Percentiles rank a stretch among this genome's conserved stretches.
Evolutionary conservation across 2,888 invertebrate genomes (phyloP).

Genomic region (Hartigia nigra): DNA sequence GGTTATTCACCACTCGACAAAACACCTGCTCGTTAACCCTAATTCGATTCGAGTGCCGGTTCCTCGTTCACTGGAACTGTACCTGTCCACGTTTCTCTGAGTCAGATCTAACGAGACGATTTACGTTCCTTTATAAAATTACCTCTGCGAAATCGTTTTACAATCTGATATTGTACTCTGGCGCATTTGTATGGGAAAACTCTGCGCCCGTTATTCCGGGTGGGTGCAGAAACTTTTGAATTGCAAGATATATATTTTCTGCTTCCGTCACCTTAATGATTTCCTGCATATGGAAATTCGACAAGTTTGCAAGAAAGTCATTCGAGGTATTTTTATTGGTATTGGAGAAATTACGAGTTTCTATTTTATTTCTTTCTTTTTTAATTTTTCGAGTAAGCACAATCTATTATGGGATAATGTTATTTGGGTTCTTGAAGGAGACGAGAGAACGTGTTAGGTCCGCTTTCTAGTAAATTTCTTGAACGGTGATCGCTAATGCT

Average conservation of each 20-base stretch:
- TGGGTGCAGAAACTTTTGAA: neutral
- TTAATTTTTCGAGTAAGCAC: too few relatives aligned
- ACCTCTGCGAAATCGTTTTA: neutral
- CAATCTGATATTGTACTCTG: neutral
- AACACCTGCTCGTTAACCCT: conserved; percentile 14
- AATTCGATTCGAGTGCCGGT: conserved; percentile 4
- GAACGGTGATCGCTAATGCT: neutral
- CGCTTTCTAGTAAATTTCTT: neutral
- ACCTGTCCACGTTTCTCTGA: neutral
- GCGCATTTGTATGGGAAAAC: neutral
- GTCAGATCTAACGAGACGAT: neutral
- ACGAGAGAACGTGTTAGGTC: neutral
- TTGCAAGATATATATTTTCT: neutral
- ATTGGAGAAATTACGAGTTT: neutral
- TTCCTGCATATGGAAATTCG: neutral
- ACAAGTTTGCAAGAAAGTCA: neutral
- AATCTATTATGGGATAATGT: neutral
- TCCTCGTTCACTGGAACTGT: neutral
- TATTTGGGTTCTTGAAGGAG: neutral
- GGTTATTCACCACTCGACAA: conserved; percentile 3
- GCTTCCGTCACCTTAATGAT: neutral
- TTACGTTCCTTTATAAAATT: neutral
- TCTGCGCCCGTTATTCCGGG: neutral
- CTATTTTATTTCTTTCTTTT: neutral
- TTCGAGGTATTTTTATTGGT: neutral